Conservation (phyloP, 1,140 invertebrate species). For the Hestina assimilis region DNA sequence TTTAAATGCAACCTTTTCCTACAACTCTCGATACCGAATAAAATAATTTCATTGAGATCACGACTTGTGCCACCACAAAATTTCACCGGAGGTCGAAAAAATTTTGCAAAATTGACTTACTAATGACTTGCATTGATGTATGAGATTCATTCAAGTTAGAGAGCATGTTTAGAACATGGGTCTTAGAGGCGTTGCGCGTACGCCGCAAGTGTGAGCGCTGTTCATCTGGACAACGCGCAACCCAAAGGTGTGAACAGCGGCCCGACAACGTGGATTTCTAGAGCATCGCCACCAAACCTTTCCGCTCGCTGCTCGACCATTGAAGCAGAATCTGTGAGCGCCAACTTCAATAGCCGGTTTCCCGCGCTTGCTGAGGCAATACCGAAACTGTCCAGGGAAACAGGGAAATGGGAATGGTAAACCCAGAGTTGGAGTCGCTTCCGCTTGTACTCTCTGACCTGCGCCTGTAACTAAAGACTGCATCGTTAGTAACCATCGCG, state of each 20-base stretch:
- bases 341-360: conserved; percentile 73
- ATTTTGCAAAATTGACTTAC: conserved; percentile 21
- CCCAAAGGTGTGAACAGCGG: conserved; percentile 71
- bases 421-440: conserved; percentile 57
- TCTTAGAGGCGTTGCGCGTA: conserved; percentile 62
- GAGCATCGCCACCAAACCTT: conserved; percentile 76
- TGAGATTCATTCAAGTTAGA: conserved; percentile 22
- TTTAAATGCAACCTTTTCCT: conserved; percentile 21
- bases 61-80: conserved; percentile 53
- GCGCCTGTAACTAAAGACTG: conserved; percentile 61
- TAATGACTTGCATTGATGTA: conserved; percentile 5
- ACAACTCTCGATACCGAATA: conserved; percentile 19
- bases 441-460: conserved; percentile 34
- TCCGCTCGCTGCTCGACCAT: conserved; percentile 70
- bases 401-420: conserved; percentile 69
- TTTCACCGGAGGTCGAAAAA: conserved; percentile 48
- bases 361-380: conserved; percentile 71
- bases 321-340: conserved; percentile 70
- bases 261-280: conserved; percentile 66
- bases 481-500: conserved; percentile 33
- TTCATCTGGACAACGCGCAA: conserved; percentile 72
- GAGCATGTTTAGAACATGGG: conserved; percentile 62
- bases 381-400: conserved; percentile 71
- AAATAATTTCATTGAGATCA: conserved; percentile 41
- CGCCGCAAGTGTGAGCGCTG: conserved; percentile 70